Conservation (phyloP, 2,113 vertebrate species). For the Felis chaus region DNA sequence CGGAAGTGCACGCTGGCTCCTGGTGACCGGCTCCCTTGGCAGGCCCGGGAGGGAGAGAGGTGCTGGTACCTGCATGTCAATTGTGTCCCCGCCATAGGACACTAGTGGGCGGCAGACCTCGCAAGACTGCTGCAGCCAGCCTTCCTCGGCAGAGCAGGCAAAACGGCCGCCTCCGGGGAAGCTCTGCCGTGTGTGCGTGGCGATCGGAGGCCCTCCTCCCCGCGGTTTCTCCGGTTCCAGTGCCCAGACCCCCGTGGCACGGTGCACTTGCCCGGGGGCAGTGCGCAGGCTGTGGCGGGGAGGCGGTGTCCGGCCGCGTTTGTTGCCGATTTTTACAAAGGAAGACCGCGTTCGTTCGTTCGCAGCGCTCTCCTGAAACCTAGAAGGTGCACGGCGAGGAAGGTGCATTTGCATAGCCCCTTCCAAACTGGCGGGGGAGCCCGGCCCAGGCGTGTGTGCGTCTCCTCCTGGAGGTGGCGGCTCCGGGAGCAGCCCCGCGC, state of each 20-base stretch:
- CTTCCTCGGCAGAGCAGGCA: not conserved
- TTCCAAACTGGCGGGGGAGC: not conserved
- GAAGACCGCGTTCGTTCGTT: not conserved
- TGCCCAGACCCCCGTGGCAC: not conserved
- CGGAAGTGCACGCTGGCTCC: not conserved
- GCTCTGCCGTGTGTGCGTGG: not conserved
- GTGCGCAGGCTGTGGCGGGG: not conserved
- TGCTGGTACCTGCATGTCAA: conserved; percentile 18
- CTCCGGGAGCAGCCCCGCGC: not conserved
- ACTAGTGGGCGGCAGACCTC: conserved; percentile 89
- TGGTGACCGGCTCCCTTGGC: not conserved
- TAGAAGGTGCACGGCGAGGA: not conserved
- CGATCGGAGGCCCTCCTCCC: not conserved
- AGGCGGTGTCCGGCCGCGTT: not conserved
- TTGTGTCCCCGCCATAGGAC: conserved; percentile 70
- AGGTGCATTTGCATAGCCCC: not conserved
- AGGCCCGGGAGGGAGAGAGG: not conserved
- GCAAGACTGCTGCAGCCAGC: conserved; percentile 18
- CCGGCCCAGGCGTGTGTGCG: not conserved
- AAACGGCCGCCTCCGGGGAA: not conserved
- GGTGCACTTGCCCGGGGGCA: not conserved
- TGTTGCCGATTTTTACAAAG: not conserved
- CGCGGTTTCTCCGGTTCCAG: not conserved
- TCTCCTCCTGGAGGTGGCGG: not conserved
- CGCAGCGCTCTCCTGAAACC: not conserved